Evolutionary conservation across 2,888 invertebrate species (phyloP).

Genomic region (Drosophila macrospina): DNA sequence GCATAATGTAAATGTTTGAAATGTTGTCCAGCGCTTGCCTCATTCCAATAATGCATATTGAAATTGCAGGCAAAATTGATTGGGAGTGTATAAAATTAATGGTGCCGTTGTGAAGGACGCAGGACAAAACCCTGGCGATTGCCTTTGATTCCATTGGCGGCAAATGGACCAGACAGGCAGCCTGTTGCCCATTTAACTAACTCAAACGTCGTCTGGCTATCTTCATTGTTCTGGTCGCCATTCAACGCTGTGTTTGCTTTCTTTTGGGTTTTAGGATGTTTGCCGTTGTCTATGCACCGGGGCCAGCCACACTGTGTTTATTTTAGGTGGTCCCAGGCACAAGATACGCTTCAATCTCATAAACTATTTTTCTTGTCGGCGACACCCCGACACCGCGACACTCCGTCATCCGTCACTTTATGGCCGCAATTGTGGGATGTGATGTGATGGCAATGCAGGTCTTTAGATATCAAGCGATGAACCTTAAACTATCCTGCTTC

Average conservation of each 20-base stretch:
- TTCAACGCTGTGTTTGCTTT: slow-evolving; percentile 45
- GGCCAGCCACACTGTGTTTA: slow-evolving; percentile 30
- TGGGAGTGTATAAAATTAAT: slow-evolving; percentile 42
- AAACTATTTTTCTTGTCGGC: slow-evolving; percentile 51
- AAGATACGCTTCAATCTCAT: slow-evolving; percentile 44
- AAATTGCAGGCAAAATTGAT: slow-evolving; percentile 42
- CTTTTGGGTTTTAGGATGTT: slow-evolving; percentile 53
- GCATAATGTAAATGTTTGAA: slow-evolving; percentile 51
- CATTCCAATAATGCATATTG: slow-evolving; percentile 47
- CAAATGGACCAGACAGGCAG: slow-evolving; percentile 35
- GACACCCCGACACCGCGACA: slow-evolving; percentile 26
- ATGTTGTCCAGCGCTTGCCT: slow-evolving; percentile 20
- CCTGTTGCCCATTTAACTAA: slow-evolving; percentile 54
- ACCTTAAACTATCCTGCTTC: slow-evolving; percentile 8
- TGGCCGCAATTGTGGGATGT: slow-evolving; percentile 6
- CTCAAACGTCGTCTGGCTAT: slow-evolving; percentile 9
- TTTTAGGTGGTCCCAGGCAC: slow-evolving; percentile 50
- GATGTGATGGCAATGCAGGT: slow-evolving; percentile 21
- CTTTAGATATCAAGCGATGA: slow-evolving; percentile 12
- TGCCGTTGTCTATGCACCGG: slow-evolving; percentile 47
- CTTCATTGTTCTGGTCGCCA: slow-evolving; percentile 50
- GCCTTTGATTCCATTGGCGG: slow-evolving; percentile 43
- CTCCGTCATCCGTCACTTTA: slow-evolving; percentile 17
- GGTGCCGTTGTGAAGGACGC: slow-evolving; percentile 35
- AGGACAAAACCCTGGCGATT: slow-evolving; percentile 24